Base-by-base conservation (phyloP, 1,140 invertebrate species). In the Trypoxylus dichotomus region DNA sequence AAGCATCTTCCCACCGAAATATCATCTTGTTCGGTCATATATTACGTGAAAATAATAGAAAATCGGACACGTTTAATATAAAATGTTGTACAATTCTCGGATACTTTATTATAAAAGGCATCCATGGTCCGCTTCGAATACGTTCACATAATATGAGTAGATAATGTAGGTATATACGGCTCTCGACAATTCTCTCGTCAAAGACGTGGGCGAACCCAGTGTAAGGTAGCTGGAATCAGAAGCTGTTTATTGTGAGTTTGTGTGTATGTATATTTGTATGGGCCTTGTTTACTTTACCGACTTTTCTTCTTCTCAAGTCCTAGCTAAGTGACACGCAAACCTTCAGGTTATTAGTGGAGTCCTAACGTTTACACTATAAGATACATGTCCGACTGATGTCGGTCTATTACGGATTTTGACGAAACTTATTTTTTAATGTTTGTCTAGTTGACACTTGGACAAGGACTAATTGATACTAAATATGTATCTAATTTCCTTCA, bases 271-370 rank as follows among this genome's bases (percentile, higher is more conserved):
- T 68, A 24, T 68, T 68, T 68, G 60, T 68, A 24, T 68, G 60
- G 19, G 60, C 10, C 60, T 43, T 74, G 72, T 74, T 74, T 74
- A 74, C 72, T 68, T 43, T 74, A 74, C 72, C 72, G 72, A 41
- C 72, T 74, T 74, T 68, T 68, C 60, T 43, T 74, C 72, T 74
- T 74, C 72, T 74, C 72, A 43, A 74, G 72, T 74, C 72, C 29
- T 74, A 37, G 29, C 72, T 74, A 74, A 74, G 72, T 74, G 72
- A 37, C 72, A n/a, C 60, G 60, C 72, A 74, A 74, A 37, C 72
- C 41, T 41, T 29, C 72, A 41, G 72, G 72, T 74, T 74, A 74
- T 74, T 74, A 74, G 72, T 41, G 41, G 72, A 41, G 41, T 41
- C 72, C 72, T 43, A 74, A 74, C 72, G 29, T 43, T 41, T 43